phyloP scores from a whole-genome alignment of 2,797 vertebrate genomes.

The Philypnodon macrostomus region DNA sequence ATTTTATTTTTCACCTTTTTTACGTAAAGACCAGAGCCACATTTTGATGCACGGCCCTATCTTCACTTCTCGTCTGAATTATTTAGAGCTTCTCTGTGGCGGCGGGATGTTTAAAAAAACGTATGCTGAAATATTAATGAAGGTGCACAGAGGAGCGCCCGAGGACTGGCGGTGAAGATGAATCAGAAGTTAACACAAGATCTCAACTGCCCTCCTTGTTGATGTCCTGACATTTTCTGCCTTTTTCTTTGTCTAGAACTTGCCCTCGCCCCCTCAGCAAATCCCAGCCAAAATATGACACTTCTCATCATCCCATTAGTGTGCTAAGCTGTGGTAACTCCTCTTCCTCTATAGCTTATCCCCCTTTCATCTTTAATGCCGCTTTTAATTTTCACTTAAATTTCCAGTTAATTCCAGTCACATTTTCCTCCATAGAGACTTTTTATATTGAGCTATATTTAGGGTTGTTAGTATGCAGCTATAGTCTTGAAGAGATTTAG shows the following conservation, averaged over 20 bases:
- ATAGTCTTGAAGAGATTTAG: too few relatives aligned
- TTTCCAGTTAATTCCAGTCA: conserved; percentile 26
- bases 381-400: conserved; percentile 66
- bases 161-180: conserved; percentile 67
- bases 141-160: conserved; percentile 72
- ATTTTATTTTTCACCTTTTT: conserved; percentile 25
- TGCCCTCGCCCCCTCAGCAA: conserved; percentile 30
- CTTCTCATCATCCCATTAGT: conserved; percentile 67
- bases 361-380: conserved; percentile 74
- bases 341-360: conserved; percentile 45
- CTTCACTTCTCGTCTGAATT: conserved; percentile 66
- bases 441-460: too few relatives aligned
- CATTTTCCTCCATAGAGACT: conserved; percentile 10
- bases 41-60: conserved; percentile 64
- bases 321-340: conserved; percentile 51
- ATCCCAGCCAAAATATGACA: conserved; percentile 59
- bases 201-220: conserved; percentile 36
- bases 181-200: conserved; percentile 68
- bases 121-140: conserved; percentile 82
- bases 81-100: conserved; percentile 73
- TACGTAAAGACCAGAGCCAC: conserved; percentile 43
- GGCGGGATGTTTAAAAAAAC: conserved; percentile 78
- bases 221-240: conserved; percentile 11
- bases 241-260: conserved; percentile 32
- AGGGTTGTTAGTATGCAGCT: too few relatives aligned